Conservation (phyloP, 2,797 vertebrate genomes). For the Balearica regulorum region DNA sequence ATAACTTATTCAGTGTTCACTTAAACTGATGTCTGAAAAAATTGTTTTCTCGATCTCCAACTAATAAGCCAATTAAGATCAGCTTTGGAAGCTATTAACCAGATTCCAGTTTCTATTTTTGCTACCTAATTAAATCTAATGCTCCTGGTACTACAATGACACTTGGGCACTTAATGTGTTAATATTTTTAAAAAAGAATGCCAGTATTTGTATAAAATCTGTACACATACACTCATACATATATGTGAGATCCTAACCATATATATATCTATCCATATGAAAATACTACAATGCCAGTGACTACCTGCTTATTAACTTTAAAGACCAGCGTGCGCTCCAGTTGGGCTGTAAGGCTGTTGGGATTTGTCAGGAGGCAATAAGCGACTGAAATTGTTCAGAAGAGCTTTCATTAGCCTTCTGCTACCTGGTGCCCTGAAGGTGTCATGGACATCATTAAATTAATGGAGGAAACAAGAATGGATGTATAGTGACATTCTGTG, state of each 20-base stretch:
- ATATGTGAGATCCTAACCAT: background rate
- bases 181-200: background rate
- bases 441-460: background rate
- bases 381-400: background rate
- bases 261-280: background rate
- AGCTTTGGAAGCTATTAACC: background rate
- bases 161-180: background rate
- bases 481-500: background rate
- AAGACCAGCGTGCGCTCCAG: background rate
- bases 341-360: background rate
- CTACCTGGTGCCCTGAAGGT: background rate
- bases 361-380: background rate
- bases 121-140: background rate
- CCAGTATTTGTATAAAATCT: background rate
- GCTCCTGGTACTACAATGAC: background rate
- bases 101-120: conserved; percentile 20
- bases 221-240: background rate
- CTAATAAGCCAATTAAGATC: conserved; percentile 23
- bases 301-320: background rate
- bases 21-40: background rate
- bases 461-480: background rate
- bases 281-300: background rate
- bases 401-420: background rate
- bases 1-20: background rate
- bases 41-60: background rate